Base-by-base conservation (phyloP, 1,140 invertebrate genomes). In the Sipha flava region DNA sequence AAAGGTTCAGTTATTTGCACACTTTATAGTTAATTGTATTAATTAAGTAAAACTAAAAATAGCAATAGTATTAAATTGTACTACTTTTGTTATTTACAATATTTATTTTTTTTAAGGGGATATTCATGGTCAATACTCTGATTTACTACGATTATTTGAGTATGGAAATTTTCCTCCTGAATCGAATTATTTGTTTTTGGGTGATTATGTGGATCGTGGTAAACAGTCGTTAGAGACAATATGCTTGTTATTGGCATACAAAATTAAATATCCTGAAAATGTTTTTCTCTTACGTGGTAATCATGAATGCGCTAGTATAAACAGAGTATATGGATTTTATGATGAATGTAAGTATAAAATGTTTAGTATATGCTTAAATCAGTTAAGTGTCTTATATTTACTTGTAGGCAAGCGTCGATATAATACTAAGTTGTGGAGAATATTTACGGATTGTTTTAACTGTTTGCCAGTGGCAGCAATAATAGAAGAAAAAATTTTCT, bases 381-480 rank as follows among this genome's bases (percentile, higher is more conserved):
- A 31, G 23, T n/a, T 66, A 23, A 40, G 12, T 43, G 23, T 7
- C 10, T 68, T 12, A 18, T 45, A 18, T 62, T 2, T 37, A 14
- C 52, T 70, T 82, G 91, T 52, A 86, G 86, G 86, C 81, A 93
- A 94, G 88, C 90, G 96, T 85, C 90, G 96, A 84, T 99, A 96
- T 86, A 98, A 96, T 87, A 97, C 98, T 81, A 98, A 98, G 86
- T 86, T 98, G 83, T 99, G 96, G 97, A 98, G 98, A 88, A 98
- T 95, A 29, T 98, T 98, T 86, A 98, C 96, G 81, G 97, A 98
- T 86, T 98, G 96, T 86, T 99, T 99, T 85, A 99, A 99, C 87
- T 98, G 96, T 88, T 88, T 99, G 84, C 97, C 97, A 0, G 94
- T 99, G 81, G 93, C 82, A 26, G 83, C 83, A 37, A 83, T 84